Conservation (phyloP, 1,140 invertebrate genomes). For the Halictus rubicundus region DNA sequence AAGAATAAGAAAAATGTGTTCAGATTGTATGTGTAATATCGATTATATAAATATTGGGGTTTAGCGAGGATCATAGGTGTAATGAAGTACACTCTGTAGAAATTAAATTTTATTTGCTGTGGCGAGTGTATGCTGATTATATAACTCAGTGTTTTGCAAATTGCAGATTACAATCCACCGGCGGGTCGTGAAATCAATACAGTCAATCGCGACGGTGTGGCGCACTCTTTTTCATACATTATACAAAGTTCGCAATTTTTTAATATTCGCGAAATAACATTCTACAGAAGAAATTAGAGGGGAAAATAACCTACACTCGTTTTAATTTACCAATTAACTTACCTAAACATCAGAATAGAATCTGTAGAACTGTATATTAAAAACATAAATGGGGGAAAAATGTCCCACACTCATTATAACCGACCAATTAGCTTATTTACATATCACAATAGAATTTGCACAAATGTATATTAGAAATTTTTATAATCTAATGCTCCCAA, state of each 20-base stretch:
- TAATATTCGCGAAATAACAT: background rate
- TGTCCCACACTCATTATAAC: background rate
- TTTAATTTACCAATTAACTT: too few relatives aligned
- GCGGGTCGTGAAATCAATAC: background rate
- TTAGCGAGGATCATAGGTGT: background rate
- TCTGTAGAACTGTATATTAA: too few relatives aligned
- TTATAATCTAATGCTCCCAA: too few relatives aligned
- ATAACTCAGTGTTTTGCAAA: background rate
- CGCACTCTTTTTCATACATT: background rate
- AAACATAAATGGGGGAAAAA: too few relatives aligned
- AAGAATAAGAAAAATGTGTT: background rate
- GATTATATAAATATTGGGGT: background rate
- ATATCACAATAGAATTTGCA: too few relatives aligned
- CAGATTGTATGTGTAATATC: background rate
- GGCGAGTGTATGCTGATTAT: background rate
- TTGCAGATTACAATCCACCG: background rate
- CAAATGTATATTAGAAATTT: too few relatives aligned
- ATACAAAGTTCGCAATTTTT: background rate
- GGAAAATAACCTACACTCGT: background rate
- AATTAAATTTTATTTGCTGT: background rate
- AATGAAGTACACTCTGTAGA: background rate
- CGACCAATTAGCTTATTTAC: too few relatives aligned
- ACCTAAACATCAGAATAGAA: too few relatives aligned
- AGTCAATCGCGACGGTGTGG: background rate
- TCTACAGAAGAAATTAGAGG: background rate